Conservation (phyloP, 2,797 vertebrate genomes). For the Diplodus sargus region DNA sequence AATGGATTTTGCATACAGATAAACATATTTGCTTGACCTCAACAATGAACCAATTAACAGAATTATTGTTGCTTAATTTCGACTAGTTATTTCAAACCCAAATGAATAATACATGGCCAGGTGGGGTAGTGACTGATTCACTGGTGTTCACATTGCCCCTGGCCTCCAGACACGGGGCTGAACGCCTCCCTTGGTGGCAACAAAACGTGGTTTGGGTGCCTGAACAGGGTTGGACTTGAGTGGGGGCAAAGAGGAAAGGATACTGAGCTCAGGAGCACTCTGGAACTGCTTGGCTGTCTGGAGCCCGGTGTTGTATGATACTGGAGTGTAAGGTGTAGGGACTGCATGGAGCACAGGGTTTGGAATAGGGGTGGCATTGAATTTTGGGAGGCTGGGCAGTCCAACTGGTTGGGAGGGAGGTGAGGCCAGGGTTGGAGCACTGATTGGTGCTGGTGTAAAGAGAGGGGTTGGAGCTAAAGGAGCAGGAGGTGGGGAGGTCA, state of each 20-base stretch:
- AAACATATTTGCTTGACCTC: conserved; percentile 3
- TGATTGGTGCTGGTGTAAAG: conserved; percentile 35
- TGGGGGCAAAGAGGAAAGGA: conserved; percentile 76
- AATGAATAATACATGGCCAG: conserved; percentile 21
- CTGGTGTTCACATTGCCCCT: conserved; percentile 75
- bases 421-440: conserved; percentile 25
- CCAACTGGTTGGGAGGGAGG: conserved; percentile 57
- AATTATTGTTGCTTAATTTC: not conserved
- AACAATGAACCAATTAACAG: conserved; percentile 20
- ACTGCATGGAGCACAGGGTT: conserved; percentile 63
- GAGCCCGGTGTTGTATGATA: conserved; percentile 78
- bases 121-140: conserved; percentile 6
- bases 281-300: conserved; percentile 85
- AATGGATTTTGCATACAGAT: not conserved
- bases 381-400: conserved; percentile 80
- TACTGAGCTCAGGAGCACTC: conserved; percentile 87
- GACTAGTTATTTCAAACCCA: not conserved
- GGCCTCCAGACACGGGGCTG: conserved; percentile 94
- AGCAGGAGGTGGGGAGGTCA: conserved; percentile 81
- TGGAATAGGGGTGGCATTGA: conserved; percentile 71
- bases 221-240: conserved; percentile 82
- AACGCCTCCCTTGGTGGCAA: conserved; percentile 91
- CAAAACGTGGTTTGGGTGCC: conserved; percentile 94
- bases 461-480: conserved; percentile 40
- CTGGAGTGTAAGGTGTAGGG: conserved; percentile 73